phyloP scores from a whole-genome alignment of 2,888 invertebrate species.

The Ichneumoninae sp. region DNA sequence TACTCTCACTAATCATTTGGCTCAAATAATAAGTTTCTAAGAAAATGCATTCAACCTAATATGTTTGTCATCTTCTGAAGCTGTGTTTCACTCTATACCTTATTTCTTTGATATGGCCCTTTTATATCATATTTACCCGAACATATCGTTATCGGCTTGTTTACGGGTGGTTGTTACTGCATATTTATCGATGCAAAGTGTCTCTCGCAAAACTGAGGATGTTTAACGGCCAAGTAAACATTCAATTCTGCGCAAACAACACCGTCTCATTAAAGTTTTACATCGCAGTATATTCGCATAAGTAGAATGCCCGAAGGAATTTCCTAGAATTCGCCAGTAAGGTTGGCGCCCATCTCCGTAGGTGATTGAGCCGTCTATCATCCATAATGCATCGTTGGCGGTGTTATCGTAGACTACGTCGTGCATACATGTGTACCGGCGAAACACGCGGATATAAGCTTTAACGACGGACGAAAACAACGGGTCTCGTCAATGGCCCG shows the following conservation, averaged over 20 bases:
- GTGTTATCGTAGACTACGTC: background rate
- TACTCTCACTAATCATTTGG: too few species aligned
- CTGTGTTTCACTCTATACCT: too few species aligned
- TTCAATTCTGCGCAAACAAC: background rate
- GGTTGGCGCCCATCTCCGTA: constrained; percentile 1
- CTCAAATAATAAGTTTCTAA: too few species aligned
- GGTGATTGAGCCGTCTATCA: constrained; percentile 14
- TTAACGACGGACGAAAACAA: constrained; percentile 73
- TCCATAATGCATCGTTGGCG: constrained; percentile 9
- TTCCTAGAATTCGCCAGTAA: background rate
- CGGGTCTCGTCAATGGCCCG: constrained; percentile 68
- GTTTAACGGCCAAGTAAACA: background rate
- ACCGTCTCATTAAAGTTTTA: background rate
- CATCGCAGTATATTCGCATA: background rate
- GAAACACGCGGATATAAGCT: constrained; percentile 64
- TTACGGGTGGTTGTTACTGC: too few species aligned
- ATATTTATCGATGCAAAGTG: background rate
- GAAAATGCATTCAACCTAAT: too few species aligned
- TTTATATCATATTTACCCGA: too few species aligned
- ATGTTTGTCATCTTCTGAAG: too few species aligned
- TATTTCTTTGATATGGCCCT: too few species aligned
- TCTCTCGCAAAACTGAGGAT: background rate
- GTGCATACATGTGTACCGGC: constrained; percentile 7
- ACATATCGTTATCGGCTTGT: too few species aligned
- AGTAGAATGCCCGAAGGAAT: background rate